phyloP scores from a whole-genome alignment of 2,888 invertebrate genomes.

The Venusia cambrica region DNA sequence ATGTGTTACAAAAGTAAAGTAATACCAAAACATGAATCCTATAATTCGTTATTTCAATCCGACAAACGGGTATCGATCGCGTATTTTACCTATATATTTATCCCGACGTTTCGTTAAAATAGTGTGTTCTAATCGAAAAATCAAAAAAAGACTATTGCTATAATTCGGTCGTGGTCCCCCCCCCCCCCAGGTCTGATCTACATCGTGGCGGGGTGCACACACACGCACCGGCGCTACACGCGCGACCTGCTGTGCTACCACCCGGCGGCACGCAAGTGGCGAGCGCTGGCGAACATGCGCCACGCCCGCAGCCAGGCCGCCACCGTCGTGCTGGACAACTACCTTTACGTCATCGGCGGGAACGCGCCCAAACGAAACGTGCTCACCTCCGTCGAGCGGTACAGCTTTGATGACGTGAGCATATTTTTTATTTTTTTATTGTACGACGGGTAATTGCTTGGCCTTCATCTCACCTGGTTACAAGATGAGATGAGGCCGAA shows the following conservation, averaged over 20 bases:
- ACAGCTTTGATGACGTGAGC: constrained; percentile 87
- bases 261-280: constrained; percentile 91
- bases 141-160: too few relatives aligned
- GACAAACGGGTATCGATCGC: too few relatives aligned
- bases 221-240: constrained; percentile 86
- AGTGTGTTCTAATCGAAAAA: too few relatives aligned
- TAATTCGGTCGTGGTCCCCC: too few relatives aligned
- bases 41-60: too few relatives aligned
- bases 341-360: constrained; percentile 94
- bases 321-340: constrained; percentile 90
- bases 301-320: constrained; percentile 94
- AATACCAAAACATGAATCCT: too few relatives aligned
- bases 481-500: too few relatives aligned
- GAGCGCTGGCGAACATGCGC: constrained; percentile 87
- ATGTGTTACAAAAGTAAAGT: too few relatives aligned
- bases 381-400: constrained; percentile 90
- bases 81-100: too few relatives aligned
- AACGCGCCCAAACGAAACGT: constrained; percentile 91
- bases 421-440: too few relatives aligned
- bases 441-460: neutral
- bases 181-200: constrained; percentile 91
- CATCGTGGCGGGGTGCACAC: constrained; percentile 94
- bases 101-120: too few relatives aligned
- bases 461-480: too few relatives aligned
- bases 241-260: constrained; percentile 90